Evolutionary conservation across 2,797 vertebrate species (phyloP).

Genomic region (Sebastes vulpes): DNA sequence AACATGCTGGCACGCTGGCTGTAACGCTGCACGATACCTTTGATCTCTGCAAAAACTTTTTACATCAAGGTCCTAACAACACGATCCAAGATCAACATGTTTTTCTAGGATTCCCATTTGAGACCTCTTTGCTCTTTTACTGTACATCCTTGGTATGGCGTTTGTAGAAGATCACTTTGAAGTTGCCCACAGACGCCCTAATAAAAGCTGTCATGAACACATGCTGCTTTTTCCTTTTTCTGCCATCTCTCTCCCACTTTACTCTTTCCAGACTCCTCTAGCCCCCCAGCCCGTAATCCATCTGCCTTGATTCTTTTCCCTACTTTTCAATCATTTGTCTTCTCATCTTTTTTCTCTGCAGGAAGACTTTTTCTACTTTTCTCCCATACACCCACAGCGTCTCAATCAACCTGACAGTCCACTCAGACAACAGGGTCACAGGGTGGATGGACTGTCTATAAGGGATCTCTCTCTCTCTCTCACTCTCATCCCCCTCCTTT

Average conservation of each 20-base stretch:
- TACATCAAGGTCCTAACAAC: conserved; percentile 53
- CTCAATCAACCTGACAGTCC: conserved; percentile 62
- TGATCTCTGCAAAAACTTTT: conserved; percentile 58
- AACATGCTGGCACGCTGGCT: conserved; percentile 31
- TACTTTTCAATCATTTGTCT: conserved; percentile 34
- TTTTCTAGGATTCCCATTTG: conserved; percentile 41
- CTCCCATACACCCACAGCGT: background rate
- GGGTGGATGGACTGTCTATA: conserved; percentile 22
- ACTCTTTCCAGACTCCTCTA: background rate
- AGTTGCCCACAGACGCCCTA: background rate
- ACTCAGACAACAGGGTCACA: conserved; percentile 57
- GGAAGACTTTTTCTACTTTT: background rate
- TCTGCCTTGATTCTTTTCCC: background rate
- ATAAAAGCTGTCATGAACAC: conserved; percentile 19
- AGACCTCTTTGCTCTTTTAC: conserved; percentile 8
- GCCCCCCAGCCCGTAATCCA: background rate
- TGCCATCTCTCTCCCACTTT: conserved; percentile 4
- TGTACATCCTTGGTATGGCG: conserved; percentile 4
- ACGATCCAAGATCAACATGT: conserved; percentile 48
- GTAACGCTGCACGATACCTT: conserved; percentile 27
- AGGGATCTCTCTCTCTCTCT: conserved; percentile 11
- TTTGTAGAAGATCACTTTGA: conserved; percentile 29
- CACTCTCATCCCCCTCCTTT: background rate
- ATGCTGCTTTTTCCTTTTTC: background rate
- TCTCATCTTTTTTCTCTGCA: conserved; percentile 15